Percentiles rank a stretch among this genome's conserved stretches.
phyloP scores from a whole-genome alignment of 1,140 invertebrate genomes.

The Dendroctonus ponderosae region DNA sequence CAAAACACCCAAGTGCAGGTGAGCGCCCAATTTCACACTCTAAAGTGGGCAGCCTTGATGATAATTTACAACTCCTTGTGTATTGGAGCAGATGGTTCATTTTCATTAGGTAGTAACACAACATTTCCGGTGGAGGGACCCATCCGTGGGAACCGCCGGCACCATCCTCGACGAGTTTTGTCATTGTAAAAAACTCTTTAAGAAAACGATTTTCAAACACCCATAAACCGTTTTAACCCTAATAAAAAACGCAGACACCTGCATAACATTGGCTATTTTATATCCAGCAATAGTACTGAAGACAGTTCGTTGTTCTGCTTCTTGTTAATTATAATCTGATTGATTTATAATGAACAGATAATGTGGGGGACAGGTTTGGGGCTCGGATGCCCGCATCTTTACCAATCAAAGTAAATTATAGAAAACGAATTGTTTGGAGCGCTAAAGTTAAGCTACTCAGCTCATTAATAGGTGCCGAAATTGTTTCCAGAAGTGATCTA shows the following conservation, averaged over 20 bases:
- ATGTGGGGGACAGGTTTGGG: too few relatives aligned
- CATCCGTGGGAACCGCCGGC: conserved; percentile 22
- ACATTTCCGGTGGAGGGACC: conserved; percentile 27
- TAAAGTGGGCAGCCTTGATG: too few relatives aligned
- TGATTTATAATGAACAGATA: not conserved
- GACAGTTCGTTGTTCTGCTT: not conserved
- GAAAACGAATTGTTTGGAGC: too few relatives aligned
- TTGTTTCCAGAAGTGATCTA: too few relatives aligned
- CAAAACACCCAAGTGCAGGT: too few relatives aligned
- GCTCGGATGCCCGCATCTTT: too few relatives aligned
- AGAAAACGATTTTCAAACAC: conserved; percentile 21
- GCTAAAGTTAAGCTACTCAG: too few relatives aligned
- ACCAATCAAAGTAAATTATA: too few relatives aligned
- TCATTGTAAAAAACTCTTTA: conserved; percentile 27
- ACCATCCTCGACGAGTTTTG: conserved; percentile 15
- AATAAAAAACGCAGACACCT: conserved; percentile 18
- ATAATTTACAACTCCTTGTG: not conserved
- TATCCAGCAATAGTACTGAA: not conserved
- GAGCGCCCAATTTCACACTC: too few relatives aligned
- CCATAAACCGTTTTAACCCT: conserved; percentile 26
- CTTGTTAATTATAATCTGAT: conserved; percentile 3
- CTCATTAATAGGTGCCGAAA: too few relatives aligned
- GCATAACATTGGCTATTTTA: conserved; percentile 24
- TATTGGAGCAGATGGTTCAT: conserved; percentile 12
- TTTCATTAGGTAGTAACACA: conserved; percentile 7